These are phyloP conservation scores for Aphidius gifuensis DNA, from an alignment of 1,140 invertebrate genomes.

Conservation along the genomic window DNA sequence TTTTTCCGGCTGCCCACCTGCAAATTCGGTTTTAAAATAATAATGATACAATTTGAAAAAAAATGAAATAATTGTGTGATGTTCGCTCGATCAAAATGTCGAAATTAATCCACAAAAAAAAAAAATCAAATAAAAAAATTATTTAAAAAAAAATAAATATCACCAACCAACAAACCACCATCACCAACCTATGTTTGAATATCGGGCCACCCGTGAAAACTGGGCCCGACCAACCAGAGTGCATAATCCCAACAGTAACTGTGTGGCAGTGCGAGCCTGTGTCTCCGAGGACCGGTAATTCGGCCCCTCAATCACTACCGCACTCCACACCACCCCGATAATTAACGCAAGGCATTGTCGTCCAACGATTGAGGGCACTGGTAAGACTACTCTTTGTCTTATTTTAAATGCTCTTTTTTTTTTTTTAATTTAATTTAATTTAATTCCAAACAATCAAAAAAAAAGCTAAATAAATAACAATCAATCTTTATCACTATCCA, in stretches of 20 bases:
- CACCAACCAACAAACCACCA: conserved; percentile 27
- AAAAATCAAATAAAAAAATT: conserved; percentile 13
- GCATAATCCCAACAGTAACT: conserved; percentile 55
- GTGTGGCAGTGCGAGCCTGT: conserved; percentile 57
- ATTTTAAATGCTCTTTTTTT: conserved; percentile 23
- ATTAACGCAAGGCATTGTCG: conserved; percentile 52
- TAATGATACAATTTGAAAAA: no score
- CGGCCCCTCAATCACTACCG: conserved; percentile 54
- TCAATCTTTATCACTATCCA: no score
- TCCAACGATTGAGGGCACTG: conserved; percentile 48
- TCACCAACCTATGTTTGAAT: conserved; percentile 31
- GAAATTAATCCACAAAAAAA: conserved; percentile 13
- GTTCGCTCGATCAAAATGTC: conserved; percentile 52
- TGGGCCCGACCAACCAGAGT: conserved; percentile 46
- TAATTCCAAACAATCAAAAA: conserved; percentile 23
- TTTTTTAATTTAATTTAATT: conserved; percentile 28
- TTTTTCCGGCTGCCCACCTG: conserved; percentile 17
- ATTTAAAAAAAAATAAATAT: conserved; percentile 28
- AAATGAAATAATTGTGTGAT: conserved; percentile 4
- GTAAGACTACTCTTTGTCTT: conserved; percentile 48
- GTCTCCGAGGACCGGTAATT: conserved; percentile 56
- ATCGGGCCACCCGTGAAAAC: conserved; percentile 30
- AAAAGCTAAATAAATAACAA: not conserved
- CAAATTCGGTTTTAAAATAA: conserved; percentile 1
- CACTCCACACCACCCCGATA: conserved; percentile 56